A percentile compares a stretch with the other conserved stretches of the same genome.
Conservation (phyloP, 2,113 vertebrate genomes). For the Melanotaenia duboulayi region DNA sequence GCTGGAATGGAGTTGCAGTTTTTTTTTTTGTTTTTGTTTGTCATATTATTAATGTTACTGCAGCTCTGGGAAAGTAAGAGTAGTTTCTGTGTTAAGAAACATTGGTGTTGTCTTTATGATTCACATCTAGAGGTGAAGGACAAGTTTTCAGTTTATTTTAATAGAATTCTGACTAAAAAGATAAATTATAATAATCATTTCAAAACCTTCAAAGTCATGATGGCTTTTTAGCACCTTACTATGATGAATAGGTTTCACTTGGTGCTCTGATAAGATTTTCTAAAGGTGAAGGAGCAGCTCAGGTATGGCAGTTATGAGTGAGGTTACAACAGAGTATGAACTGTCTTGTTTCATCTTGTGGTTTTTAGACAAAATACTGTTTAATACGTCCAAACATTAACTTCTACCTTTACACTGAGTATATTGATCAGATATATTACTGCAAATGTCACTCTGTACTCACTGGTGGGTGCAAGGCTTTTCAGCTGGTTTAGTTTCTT, state of each 20-base stretch:
- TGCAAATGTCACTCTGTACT: neutral
- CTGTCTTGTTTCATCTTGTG: too few species aligned
- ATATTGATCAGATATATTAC: conserved; percentile 4
- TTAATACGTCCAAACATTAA: too few species aligned
- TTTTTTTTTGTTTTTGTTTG: neutral
- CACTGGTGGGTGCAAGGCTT: neutral
- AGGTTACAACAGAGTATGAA: too few species aligned
- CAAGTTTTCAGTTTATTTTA: neutral
- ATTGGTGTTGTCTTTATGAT: neutral
- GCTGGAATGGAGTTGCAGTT: neutral
- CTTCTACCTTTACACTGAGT: too few species aligned
- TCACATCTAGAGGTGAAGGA: neutral
- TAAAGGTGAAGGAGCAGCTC: neutral
- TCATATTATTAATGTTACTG: neutral
- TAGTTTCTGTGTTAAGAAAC: neutral
- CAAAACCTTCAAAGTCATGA: neutral
- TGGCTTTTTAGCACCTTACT: neutral
- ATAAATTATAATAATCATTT: neutral
- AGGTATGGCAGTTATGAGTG: neutral
- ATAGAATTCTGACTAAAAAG: neutral
- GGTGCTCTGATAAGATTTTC: neutral
- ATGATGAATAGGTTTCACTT: conserved; percentile 11
- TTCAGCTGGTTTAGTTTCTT: neutral
- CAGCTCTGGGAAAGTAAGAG: neutral
- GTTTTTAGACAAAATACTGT: too few species aligned